Base-by-base conservation (phyloP, 2,888 invertebrate genomes). In the Monochamus alternatus region DNA sequence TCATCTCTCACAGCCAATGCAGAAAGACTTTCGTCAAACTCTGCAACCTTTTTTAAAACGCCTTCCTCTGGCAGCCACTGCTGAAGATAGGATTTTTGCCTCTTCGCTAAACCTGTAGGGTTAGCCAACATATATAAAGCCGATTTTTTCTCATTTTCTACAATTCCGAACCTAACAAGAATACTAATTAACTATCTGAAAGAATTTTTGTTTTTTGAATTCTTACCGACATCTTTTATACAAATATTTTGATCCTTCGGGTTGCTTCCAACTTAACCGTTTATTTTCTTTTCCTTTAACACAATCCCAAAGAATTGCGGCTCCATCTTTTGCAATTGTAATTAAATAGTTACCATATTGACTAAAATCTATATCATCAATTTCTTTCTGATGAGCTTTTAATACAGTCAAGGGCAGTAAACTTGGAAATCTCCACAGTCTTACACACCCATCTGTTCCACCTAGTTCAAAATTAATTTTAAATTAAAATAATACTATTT, bases 361-460 rank as follows among this genome's bases (percentile, higher is more conserved):
- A 89, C 95, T 96, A 87, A 98, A 95, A 90, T 98, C 97, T 71
- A 98, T 88, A 88, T 98, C 98, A 86, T 98, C 98, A 80, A 98
- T 95, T 92, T 98, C 98, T 89, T 96, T 96, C 72, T 91, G 92
- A 85, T 98, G 98, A 51, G 94, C 96, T 78, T 93, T 90, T 9
- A 97, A 90, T 81, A 94, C 94, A 84, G 92, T 91, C 30, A 93
- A 86, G 81, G 93, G 91, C 70, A 93, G 91, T 90, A 97, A 91
- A 82, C 93, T 93, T 0, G 98, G 97, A 88, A 96, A 97, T 85
- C 93, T 92, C 98, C 98, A 98, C 9, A 98, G 89, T 73, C 97
- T 91, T 47, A 98, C 90, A 85, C 93, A 92, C 3, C 97, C 96
- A 89, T 98, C 98, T 0, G 95, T 94, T 43, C 98, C 98, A 62